Evolutionary conservation across 2,888 invertebrate species (phyloP).

Genomic region (Aspidiotus rigidus): DNA sequence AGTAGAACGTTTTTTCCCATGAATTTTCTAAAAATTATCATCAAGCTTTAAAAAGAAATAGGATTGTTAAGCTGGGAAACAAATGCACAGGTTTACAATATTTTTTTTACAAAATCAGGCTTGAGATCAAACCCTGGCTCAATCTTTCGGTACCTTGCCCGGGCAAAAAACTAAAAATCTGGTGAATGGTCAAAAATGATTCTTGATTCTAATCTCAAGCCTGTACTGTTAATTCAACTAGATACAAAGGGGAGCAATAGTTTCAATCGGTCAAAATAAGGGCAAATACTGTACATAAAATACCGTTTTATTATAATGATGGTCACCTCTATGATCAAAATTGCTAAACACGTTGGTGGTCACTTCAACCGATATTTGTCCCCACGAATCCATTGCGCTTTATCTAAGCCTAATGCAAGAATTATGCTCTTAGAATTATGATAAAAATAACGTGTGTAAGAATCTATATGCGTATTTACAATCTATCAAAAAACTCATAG

Average conservation of each 20-base stretch:
- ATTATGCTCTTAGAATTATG: background rate
- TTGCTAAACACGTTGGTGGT: constrained; percentile 46
- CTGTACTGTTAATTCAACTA: background rate
- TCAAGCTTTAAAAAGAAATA: too few relatives aligned
- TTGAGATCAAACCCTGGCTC: background rate
- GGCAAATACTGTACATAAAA: constrained; percentile 18
- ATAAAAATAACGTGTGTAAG: background rate
- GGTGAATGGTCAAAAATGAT: background rate
- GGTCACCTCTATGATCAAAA: constrained; percentile 56
- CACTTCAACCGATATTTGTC: constrained; percentile 56
- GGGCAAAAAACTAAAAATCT: background rate
- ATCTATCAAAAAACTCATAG: background rate
- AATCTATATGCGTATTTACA: background rate
- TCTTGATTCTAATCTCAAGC: background rate
- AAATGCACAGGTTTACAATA: too few relatives aligned
- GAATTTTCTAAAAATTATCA: too few relatives aligned
- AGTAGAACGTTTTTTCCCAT: too few relatives aligned
- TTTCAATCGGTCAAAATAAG: constrained; percentile 1
- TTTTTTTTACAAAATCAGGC: too few relatives aligned
- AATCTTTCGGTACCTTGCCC: background rate
- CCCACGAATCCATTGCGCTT: constrained; percentile 60
- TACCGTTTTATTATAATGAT: constrained; percentile 41
- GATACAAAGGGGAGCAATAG: background rate
- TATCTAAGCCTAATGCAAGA: constrained; percentile 6
- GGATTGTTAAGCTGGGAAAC: too few relatives aligned